Conservation (phyloP, 2,113 vertebrate genomes). For the Elgaria multicarinata region DNA sequence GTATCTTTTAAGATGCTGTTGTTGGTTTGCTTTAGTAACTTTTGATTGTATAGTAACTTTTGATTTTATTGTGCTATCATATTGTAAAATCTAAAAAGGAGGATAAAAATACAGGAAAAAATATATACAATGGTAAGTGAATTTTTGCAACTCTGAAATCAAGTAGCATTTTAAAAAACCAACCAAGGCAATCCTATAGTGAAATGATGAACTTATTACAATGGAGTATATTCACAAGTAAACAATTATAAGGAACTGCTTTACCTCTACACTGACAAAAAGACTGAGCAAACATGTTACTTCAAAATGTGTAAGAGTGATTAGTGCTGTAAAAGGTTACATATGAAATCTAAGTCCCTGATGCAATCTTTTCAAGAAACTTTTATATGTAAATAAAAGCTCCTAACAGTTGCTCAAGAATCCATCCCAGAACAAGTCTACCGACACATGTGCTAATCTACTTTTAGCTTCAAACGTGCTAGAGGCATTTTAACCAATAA, state of each 20-base stretch:
- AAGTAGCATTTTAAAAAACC: not conserved
- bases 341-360: not conserved
- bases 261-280: not conserved
- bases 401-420: not conserved
- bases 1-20: too few species aligned
- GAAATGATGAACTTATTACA: not conserved
- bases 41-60: not conserved
- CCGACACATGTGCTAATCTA: not conserved
- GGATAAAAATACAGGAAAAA: not conserved
- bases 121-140: not conserved
- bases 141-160: not conserved
- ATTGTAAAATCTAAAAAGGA: not conserved
- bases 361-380: not conserved
- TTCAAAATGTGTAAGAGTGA: not conserved
- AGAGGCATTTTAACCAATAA: not conserved
- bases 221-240: not conserved
- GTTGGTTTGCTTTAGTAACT: not conserved
- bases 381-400: not conserved
- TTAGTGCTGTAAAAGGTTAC: not conserved
- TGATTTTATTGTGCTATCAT: not conserved
- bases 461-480: not conserved
- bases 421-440: not conserved
- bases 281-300: not conserved
- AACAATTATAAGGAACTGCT: not conserved
- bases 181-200: not conserved